These are phyloP conservation scores for Cacoxenus indagator DNA, from an alignment of 2,888 invertebrate species.

Conservation along the genomic window DNA sequence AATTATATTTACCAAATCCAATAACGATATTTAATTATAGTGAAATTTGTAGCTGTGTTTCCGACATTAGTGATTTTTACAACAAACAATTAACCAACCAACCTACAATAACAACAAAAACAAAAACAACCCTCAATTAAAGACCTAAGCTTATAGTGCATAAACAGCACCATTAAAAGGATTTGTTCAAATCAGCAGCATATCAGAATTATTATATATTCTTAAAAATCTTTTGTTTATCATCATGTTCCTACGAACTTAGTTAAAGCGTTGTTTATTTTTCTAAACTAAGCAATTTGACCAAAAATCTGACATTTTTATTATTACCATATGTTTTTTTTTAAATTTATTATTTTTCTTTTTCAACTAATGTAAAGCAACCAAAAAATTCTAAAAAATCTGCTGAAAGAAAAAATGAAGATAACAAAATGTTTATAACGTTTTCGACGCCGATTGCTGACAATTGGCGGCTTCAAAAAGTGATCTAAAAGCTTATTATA, in stretches of 20 bases:
- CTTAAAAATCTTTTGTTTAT: not conserved
- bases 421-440: not conserved
- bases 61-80: slow-evolving; percentile 55
- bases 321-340: not conserved
- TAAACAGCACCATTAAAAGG: not conserved
- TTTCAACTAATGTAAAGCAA: not conserved
- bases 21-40: slow-evolving; percentile 8
- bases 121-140: not conserved
- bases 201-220: too few relatives aligned
- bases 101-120: not conserved
- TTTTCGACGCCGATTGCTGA: not conserved
- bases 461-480: not conserved
- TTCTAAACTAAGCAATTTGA: not conserved
- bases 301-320: not conserved
- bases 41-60: slow-evolving; percentile 49
- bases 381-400: not conserved
- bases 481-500: not conserved
- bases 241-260: slow-evolving; percentile 8
- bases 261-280: not conserved
- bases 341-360: not conserved
- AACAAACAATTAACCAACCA: slow-evolving; percentile 43
- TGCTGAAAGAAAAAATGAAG: not conserved
- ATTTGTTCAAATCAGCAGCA: too few relatives aligned
- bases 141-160: not conserved
- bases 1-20: not conserved